Evolutionary conservation across 1,140 invertebrate species (phyloP).

Genomic region (Cataglyphis hispanica): DNA sequence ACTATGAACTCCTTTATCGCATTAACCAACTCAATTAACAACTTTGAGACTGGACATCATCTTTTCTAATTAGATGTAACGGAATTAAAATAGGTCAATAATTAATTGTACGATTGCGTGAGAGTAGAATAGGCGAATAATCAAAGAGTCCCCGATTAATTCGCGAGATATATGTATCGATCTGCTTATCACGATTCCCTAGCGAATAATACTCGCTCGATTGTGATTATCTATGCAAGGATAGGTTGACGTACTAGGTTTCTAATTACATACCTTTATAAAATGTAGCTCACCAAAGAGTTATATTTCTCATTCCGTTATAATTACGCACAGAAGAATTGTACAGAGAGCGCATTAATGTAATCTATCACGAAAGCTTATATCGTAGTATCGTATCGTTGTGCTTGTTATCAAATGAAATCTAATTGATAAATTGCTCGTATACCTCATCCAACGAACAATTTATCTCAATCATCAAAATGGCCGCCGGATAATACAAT

Average conservation of each 20-base stretch:
- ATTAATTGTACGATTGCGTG: constrained; percentile 75
- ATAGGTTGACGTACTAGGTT: not conserved
- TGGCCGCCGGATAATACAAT: constrained; percentile 36
- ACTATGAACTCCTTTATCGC: constrained; percentile 74
- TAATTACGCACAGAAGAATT: constrained; percentile 21
- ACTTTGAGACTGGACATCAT: constrained; percentile 73
- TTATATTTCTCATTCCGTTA: constrained; percentile 2
- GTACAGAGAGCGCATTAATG: constrained; percentile 7
- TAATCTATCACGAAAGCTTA: constrained; percentile 18
- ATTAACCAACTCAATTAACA: constrained; percentile 81
- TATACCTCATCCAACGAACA: constrained; percentile 16
- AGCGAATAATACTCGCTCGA: constrained; percentile 36
- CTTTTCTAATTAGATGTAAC: constrained; percentile 78
- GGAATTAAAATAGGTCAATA: constrained; percentile 80
- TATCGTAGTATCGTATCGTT: constrained; percentile 3
- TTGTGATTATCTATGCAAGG: not conserved
- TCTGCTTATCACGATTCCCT: constrained; percentile 42
- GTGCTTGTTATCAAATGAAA: constrained; percentile 55
- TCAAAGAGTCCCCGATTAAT: constrained; percentile 24
- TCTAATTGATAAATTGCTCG: constrained; percentile 61
- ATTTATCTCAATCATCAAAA: constrained; percentile 52
- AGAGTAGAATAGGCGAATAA: constrained; percentile 48
- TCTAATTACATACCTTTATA: constrained; percentile 25
- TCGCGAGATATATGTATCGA: constrained; percentile 50
- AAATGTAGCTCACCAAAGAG: not conserved